Evolutionary conservation across 2,797 vertebrate genomes (phyloP).

Genomic region (Syncerus caffer): DNA sequence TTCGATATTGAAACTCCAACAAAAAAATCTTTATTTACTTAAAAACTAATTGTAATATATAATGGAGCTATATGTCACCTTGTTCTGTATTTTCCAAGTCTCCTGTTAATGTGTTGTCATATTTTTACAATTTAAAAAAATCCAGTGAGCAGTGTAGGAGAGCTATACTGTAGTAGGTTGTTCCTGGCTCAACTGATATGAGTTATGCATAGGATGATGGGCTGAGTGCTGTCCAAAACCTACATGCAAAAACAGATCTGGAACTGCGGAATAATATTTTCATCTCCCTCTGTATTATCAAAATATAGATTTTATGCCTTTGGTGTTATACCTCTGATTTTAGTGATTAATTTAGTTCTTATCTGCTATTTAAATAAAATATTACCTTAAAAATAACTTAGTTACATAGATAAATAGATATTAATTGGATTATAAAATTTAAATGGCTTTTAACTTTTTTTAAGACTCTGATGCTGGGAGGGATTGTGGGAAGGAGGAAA

Average conservation of each 20-base stretch:
- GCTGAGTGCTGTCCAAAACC: background rate
- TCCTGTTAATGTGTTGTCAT: background rate
- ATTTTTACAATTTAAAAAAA: background rate
- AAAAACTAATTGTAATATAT: background rate
- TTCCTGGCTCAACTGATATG: background rate
- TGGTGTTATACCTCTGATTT: background rate
- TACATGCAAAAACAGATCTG: background rate
- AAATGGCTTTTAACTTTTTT: too few species aligned
- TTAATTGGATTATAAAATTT: too few species aligned
- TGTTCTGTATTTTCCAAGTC: background rate
- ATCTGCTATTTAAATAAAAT: too few species aligned
- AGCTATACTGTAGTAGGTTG: background rate
- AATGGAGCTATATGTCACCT: background rate
- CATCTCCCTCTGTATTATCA: background rate
- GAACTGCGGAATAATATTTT: background rate
- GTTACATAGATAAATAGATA: too few species aligned
- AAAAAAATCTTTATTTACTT: background rate
- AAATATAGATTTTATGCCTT: background rate
- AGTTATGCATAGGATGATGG: background rate
- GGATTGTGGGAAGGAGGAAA: too few species aligned
- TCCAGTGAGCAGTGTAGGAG: background rate
- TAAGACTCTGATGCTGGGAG: too few species aligned
- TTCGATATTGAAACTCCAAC: background rate
- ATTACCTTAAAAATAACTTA: too few species aligned
- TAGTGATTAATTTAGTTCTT: background rate